These are phyloP conservation scores for Meriones unguiculatus DNA, from an alignment of 2,113 vertebrate species.

Conservation along the genomic window DNA sequence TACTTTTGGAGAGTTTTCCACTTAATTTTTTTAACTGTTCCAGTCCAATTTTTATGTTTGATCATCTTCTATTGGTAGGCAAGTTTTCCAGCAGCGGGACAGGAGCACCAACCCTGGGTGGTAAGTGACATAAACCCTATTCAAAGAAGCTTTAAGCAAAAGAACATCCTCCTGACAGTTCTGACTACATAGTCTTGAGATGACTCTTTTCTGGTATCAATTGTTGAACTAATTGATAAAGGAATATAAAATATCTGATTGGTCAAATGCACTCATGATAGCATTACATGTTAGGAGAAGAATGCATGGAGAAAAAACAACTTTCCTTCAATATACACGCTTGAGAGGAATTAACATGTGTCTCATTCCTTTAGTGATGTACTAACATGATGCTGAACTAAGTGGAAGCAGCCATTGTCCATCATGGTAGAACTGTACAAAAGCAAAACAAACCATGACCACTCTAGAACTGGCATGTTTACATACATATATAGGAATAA, in stretches of 20 bases:
- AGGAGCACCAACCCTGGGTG: background rate
- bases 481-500: background rate
- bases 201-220: background rate
- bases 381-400: background rate
- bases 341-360: background rate
- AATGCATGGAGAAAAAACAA: background rate
- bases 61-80: background rate
- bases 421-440: background rate
- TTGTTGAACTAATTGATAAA: background rate
- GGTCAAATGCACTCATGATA: background rate
- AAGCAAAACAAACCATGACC: background rate
- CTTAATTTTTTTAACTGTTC: background rate
- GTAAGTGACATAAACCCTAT: background rate
- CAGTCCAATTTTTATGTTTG: slow-evolving; percentile 22
- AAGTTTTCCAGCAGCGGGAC: background rate
- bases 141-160: background rate
- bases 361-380: background rate
- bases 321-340: background rate
- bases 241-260: slow-evolving; percentile 16
- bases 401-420: background rate
- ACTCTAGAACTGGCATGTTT: background rate
- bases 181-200: background rate
- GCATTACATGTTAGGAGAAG: background rate
- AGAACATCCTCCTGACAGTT: background rate
- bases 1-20: background rate